Base-by-base conservation (phyloP, 2,888 invertebrate species). In the Teinopalpus imperialis region DNA sequence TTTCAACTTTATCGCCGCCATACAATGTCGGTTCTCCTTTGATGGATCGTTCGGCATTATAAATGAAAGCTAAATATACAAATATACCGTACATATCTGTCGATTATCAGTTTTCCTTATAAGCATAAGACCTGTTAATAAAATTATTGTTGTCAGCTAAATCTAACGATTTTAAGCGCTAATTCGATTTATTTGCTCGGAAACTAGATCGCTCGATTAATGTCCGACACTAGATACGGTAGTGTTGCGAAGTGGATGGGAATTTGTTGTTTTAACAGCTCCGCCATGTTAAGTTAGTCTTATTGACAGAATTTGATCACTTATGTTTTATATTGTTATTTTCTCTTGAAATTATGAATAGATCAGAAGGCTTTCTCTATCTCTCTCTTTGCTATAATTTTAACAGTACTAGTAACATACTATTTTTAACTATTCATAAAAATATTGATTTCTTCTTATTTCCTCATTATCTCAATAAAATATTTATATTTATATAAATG, bases 151-250 rank as follows among this genome's bases (percentile, higher is more conserved):
- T 40, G 39, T 27, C 27, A 2, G 3, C 26, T 45, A 40, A 45
- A 45, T 40, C 16, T n/a, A n/a, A 27, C 21, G 34, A 39, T 10
- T 36, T 53, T 48, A 23, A 49, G 56, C 55, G 57, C 56, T 70
- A 63, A 67, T 64, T 62, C 54, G 56, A 65, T 72, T 66, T 65
- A 70, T 66, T 59, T 53, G 48, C 47, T 35, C 44, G 16, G 53
- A 59, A 63, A 63, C 58, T 59, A 47, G 64, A 63, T 50, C 57
- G 54, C 53, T 44, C 12, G 37, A 37, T 63, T 61, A 62, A 52
- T 49, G 59, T 61, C 49, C 35, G 46, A 29, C 52, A 51, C 53
- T 59, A 53, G 50, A 54, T 56, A 47, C 20, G 43, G 20, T 14
- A 13, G 23, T 37, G 46, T 53, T 35, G 24, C 31, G 36, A 45